phyloP scores from a whole-genome alignment of 2,888 invertebrate species.

The Octonoba sinensis region DNA sequence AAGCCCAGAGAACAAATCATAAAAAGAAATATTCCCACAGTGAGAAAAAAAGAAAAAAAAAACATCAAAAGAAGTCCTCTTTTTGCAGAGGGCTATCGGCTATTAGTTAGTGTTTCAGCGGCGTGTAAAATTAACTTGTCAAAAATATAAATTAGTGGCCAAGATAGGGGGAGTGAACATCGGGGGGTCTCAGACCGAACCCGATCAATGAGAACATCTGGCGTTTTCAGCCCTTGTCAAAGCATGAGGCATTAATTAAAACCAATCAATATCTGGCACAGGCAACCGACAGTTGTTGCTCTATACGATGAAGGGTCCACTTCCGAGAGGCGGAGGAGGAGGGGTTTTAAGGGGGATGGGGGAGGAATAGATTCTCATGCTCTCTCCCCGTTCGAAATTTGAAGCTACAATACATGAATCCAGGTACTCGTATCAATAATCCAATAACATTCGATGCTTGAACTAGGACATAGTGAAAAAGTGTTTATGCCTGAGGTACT shows the following conservation, averaged over 20 bases:
- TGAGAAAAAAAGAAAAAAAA: too few relatives aligned
- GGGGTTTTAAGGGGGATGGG: conserved; percentile 21
- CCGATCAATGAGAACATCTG: conserved; percentile 61
- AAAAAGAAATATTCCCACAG: too few relatives aligned
- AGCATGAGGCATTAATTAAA: conserved; percentile 63
- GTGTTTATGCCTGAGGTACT: too few relatives aligned
- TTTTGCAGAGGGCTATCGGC: conserved; percentile 50
- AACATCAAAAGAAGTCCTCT: conserved; percentile 6
- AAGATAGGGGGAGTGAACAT: conserved; percentile 14
- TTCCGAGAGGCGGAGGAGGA: conserved; percentile 21
- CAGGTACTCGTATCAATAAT: background rate
- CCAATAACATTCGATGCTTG: conserved; percentile 15
- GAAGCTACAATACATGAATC: too few relatives aligned
- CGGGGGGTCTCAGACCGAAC: conserved; percentile 23
- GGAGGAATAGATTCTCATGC: background rate
- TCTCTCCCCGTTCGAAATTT: background rate
- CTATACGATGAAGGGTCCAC: conserved; percentile 18
- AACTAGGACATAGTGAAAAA: too few relatives aligned
- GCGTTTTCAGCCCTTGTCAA: conserved; percentile 63
- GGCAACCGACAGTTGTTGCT: conserved; percentile 63
- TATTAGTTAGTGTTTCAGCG: conserved; percentile 62
- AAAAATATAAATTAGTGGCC: conserved; percentile 62
- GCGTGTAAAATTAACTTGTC: conserved; percentile 65
- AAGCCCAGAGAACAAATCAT: too few relatives aligned
- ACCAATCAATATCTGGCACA: conserved; percentile 59